Conservation (phyloP, 2,888 invertebrate species). For the Tetranychus piercei region DNA sequence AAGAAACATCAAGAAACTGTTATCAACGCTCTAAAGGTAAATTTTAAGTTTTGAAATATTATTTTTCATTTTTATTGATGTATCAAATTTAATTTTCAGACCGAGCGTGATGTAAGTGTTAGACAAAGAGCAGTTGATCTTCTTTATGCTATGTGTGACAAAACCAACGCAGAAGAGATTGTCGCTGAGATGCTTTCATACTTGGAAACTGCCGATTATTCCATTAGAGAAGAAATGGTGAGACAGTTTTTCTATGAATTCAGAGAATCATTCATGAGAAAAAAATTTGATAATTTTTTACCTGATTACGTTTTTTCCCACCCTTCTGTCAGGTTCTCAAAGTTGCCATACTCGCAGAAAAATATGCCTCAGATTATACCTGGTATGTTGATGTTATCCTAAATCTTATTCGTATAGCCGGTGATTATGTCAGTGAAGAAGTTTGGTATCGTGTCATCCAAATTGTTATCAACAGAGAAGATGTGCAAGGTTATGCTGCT, state of each 20-base stretch:
- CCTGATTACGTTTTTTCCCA: background rate
- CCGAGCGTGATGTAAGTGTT: conserved; percentile 95
- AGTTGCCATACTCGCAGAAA: conserved; percentile 95
- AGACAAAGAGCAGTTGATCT: conserved; percentile 94
- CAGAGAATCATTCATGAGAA: background rate
- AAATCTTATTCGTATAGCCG: conserved; percentile 95
- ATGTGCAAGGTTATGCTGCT: conserved; percentile 98
- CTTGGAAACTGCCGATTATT: conserved; percentile 96
- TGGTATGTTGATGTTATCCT: conserved; percentile 94
- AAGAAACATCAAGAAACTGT: conserved; percentile 99
- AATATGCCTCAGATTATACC: conserved; percentile 97
- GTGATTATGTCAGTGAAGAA: conserved; percentile 98
- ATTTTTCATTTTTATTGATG: background rate
- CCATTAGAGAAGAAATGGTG: conserved; percentile 97
- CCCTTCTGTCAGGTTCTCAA: conserved; percentile 49
- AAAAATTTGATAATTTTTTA: background rate
- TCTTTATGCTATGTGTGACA: conserved; percentile 98
- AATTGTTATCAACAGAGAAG: conserved; percentile 96
- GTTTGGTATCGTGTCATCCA: conserved; percentile 96
- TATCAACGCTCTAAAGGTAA: conserved; percentile 80
- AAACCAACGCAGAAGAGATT: conserved; percentile 95
- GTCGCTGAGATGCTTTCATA: conserved; percentile 99
- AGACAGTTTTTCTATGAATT: conserved; percentile 18
- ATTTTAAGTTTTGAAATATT: conserved; percentile 14
- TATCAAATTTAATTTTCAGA: conserved; percentile 37